Base-by-base conservation (phyloP, 53 echinoderm and acorn worm species). In the Holothuria leucospilota region DNA sequence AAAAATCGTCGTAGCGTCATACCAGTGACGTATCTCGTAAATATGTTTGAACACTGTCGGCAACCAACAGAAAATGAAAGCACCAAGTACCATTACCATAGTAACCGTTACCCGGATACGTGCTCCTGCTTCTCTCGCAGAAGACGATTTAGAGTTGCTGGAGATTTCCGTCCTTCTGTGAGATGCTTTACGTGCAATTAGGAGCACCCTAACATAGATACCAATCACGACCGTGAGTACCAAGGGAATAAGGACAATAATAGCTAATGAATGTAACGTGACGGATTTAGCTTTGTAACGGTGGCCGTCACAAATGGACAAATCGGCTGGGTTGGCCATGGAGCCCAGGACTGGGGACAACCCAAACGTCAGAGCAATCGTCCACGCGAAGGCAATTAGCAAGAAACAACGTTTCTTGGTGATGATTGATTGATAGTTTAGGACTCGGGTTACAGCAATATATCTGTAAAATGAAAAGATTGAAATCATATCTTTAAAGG, bases 61-160 rank as follows among this genome's bases (percentile, higher is more conserved):
- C 52, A 80, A 34, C 80, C 80, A 80, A 34, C 60, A 80, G 21
- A 59, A 80, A 14, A 80, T 80, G 56, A 80, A 80, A 27, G 80
- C 80, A 25, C 80, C 80, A 29, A 80, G 61, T n/a, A 80, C 80
- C 61, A 80, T 80, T 51, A 38, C 80, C 80, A 80, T 80, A 20
- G 80, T 80, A 21, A 80, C 56, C 18, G 80, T 80, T 59, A 59
- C 80, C 21, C 80, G 80, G 20, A 80, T 24, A 16, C 80, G 80
- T 29, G 80, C 80, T 7, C 38, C 29, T 29, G 61, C 61, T 27
- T 80, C 80, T n/a, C 80, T 59, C 26, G 38, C 80, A 20, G 61
- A 59, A 23, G 78, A 10, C 15, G 59, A 52, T 27, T 9, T 29
- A 11, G 28, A 39, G 59, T 38, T 29, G 38, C 39, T 29, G 29